A percentile compares a stretch with the other conserved stretches of the same genome.
Conservation (phyloP, 1,140 invertebrate species). For the Hycleus cichorii region DNA sequence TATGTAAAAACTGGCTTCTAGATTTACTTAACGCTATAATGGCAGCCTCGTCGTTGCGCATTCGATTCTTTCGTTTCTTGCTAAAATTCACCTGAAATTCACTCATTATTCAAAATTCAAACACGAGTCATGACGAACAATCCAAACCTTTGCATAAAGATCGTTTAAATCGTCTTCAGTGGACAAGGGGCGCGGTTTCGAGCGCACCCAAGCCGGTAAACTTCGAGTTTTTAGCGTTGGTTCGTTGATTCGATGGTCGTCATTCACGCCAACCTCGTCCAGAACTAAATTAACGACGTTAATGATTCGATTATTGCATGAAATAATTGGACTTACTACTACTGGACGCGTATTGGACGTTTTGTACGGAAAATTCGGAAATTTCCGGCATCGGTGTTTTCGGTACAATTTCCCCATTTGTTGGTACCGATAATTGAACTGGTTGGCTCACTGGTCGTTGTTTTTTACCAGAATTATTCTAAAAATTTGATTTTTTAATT, state of each 20-base stretch:
- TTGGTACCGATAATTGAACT: constrained; percentile 26
- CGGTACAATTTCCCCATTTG: constrained; percentile 28
- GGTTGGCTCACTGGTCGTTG: constrained; percentile 41
- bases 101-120: constrained; percentile 5
- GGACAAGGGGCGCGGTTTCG: constrained; percentile 54
- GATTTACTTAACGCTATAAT: constrained; percentile 68
- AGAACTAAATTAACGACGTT: constrained; percentile 43
- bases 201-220: constrained; percentile 57
- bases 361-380: constrained; percentile 46
- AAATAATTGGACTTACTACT: constrained; percentile 46
- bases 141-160: constrained; percentile 59
- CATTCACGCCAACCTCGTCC: constrained; percentile 46
- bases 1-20: constrained; percentile 55
- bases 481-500: background rate
- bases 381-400: constrained; percentile 44
- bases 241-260: constrained; percentile 39
- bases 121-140: background rate
- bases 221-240: constrained; percentile 57
- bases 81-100: constrained; percentile 56
- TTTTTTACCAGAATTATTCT: constrained; percentile 22
- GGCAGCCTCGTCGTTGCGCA: constrained; percentile 66
- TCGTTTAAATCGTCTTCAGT: constrained; percentile 62
- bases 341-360: constrained; percentile 53
- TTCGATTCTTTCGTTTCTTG: constrained; percentile 64
- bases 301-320: background rate